Evolutionary conservation across 2,888 invertebrate species (phyloP).

Genomic region (Drosophila austrosaltans): DNA sequence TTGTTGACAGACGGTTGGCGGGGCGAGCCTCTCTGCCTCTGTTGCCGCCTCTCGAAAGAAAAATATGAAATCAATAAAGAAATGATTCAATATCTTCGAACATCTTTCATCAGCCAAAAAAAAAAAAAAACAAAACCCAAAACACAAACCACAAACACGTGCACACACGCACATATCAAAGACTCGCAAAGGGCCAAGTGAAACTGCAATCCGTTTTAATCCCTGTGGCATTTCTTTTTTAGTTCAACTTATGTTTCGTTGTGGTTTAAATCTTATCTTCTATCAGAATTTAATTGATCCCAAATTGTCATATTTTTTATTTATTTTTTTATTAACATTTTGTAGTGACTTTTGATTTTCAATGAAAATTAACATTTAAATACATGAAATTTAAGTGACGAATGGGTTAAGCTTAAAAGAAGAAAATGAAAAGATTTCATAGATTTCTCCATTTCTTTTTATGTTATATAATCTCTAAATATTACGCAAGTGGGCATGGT

Average conservation of each 20-base stretch:
- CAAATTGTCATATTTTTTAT: background rate
- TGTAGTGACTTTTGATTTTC: slow-evolving; percentile 2
- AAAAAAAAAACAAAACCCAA: slow-evolving; percentile 28
- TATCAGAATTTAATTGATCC: background rate
- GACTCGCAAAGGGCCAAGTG: slow-evolving; percentile 31
- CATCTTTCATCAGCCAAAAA: slow-evolving; percentile 70
- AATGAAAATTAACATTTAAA: slow-evolving; percentile 12
- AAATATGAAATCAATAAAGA: slow-evolving; percentile 78
- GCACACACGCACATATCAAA: background rate
- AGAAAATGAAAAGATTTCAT: slow-evolving; percentile 12
- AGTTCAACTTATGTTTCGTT: slow-evolving; percentile 19
- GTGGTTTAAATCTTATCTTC: slow-evolving; percentile 7
- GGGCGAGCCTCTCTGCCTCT: slow-evolving; percentile 34
- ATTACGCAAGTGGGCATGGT: slow-evolving; percentile 36
- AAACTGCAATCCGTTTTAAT: slow-evolving; percentile 44
- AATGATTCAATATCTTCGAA: slow-evolving; percentile 69
- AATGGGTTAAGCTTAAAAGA: slow-evolving; percentile 4
- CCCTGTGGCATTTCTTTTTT: slow-evolving; percentile 14
- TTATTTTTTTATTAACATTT: background rate
- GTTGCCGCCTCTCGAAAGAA: slow-evolving; percentile 48
- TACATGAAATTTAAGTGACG: slow-evolving; percentile 2
- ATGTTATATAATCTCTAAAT: slow-evolving; percentile 9
- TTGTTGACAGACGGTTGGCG: slow-evolving; percentile 56
- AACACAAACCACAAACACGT: slow-evolving; percentile 22
- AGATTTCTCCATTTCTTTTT: slow-evolving; percentile 11